Evolutionary conservation across 1,140 invertebrate species (phyloP).

Genomic region (Lepidotrigona ventralis): DNA sequence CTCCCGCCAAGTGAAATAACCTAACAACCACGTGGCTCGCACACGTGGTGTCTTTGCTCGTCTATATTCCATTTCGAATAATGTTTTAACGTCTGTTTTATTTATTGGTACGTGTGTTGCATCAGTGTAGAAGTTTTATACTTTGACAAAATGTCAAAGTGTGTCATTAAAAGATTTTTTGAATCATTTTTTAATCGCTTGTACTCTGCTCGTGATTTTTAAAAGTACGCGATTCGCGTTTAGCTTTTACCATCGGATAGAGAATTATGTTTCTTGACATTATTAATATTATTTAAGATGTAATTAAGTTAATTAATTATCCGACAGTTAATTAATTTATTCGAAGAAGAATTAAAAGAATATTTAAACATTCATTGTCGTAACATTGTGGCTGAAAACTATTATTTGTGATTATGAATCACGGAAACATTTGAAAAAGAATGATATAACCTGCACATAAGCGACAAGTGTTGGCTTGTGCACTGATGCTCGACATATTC

Average conservation of each 20-base stretch:
- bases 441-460: constrained; percentile 25
- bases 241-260: neutral
- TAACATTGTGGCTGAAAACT: neutral
- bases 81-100: neutral
- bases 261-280: neutral
- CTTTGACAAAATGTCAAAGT: neutral
- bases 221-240: neutral
- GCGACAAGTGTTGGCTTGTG: constrained; percentile 60
- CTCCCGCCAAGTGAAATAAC: constrained; percentile 50
- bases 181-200: too few species aligned
- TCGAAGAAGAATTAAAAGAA: neutral
- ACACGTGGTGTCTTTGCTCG: constrained; percentile 45
- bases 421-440: neutral
- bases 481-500: constrained; percentile 57
- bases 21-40: constrained; percentile 62
- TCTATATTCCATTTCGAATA: constrained; percentile 22
- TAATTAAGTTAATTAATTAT: neutral
- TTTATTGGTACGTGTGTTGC: neutral
- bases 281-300: neutral
- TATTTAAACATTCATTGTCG: neutral
- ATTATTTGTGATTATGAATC: constrained; percentile 20
- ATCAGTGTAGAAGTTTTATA: neutral
- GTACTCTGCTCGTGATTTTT: neutral
- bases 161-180: neutral
- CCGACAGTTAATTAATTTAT: neutral